Percentiles rank a stretch among this genome's conserved stretches.
These are phyloP conservation scores for Sebastes variabilis DNA, from an alignment of 2,797 vertebrate species.

Conservation along the genomic window DNA sequence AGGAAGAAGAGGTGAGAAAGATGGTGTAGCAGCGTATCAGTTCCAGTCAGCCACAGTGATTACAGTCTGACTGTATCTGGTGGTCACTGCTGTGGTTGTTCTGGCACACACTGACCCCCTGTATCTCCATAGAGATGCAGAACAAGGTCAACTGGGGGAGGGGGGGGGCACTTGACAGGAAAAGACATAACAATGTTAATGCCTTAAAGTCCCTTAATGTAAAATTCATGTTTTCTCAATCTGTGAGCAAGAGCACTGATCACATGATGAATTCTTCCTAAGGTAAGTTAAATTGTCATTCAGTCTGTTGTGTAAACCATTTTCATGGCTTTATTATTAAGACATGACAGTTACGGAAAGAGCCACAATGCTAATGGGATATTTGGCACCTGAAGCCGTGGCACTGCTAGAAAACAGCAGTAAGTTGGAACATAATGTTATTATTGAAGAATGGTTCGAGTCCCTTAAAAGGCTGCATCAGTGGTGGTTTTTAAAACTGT, in stretches of 20 bases:
- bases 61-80: constrained; percentile 34
- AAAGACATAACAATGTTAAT: neutral
- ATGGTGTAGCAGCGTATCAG: constrained; percentile 18
- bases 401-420: neutral
- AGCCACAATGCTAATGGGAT: neutral
- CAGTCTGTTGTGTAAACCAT: neutral
- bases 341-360: neutral
- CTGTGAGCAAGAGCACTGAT: neutral
- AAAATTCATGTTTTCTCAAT: neutral
- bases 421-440: neutral
- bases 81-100: constrained; percentile 17
- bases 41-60: constrained; percentile 34
- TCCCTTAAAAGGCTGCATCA: neutral
- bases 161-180: neutral
- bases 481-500: neutral
- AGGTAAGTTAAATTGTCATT: neutral
- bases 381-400: neutral
- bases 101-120: constrained; percentile 14
- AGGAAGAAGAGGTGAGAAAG: constrained; percentile 6
- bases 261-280: neutral
- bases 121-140: constrained; percentile 22
- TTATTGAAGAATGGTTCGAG: neutral
- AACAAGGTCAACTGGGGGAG: constrained; percentile 37
- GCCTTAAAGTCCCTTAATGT: no score
- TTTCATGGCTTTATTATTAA: neutral